Base-by-base conservation (phyloP, 2,888 invertebrate genomes). In the Germaria angustata region DNA sequence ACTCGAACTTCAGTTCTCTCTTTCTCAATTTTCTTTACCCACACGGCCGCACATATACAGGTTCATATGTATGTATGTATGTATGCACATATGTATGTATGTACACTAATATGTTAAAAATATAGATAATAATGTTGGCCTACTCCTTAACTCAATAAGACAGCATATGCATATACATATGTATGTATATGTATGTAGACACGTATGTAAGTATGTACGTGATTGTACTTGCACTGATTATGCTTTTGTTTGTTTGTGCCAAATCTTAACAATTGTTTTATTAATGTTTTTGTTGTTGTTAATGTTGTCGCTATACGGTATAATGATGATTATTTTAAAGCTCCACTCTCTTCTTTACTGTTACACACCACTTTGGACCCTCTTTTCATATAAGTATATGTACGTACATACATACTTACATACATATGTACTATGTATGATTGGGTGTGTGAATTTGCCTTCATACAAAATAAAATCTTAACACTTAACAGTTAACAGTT, bases 401-500 rank as follows among this genome's bases (percentile, higher is more conserved):
- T 36, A 5, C 15, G 20, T 36, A 36, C 13, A 36, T 8, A 11
- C n/a, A n/a, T n/a, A n/a, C n/a, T n/a, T n/a, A n/a, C n/a, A n/a
- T n/a, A n/a, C n/a, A n/a, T n/a, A n/a, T n/a, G n/a, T n/a, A n/a
- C n/a, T n/a, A n/a, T n/a, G n/a, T 13, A 22, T 46, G 20, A 9
- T 1, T 51, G n/a, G 8, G 4, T 55, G 34, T 34, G 8, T 34
- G 55, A 8, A 24, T 51, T 9, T 17, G 20, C n/a, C 13, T 13
- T 51, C 13, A 22, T 39, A n/a, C 15, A 20, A 32, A 28, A 32
- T 32, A 55, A 63, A 41, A 34, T 53, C 46, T 55, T 44, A 53
- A 68, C 66, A 59, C 72, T 80, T 80, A 66, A 66, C 59, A 73
- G 66, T 82, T 59, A 82, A 61, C 65, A 81, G 66, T 82, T 59